Conservation (phyloP, 2,797 vertebrate species). For the Chelon labrosus region DNA sequence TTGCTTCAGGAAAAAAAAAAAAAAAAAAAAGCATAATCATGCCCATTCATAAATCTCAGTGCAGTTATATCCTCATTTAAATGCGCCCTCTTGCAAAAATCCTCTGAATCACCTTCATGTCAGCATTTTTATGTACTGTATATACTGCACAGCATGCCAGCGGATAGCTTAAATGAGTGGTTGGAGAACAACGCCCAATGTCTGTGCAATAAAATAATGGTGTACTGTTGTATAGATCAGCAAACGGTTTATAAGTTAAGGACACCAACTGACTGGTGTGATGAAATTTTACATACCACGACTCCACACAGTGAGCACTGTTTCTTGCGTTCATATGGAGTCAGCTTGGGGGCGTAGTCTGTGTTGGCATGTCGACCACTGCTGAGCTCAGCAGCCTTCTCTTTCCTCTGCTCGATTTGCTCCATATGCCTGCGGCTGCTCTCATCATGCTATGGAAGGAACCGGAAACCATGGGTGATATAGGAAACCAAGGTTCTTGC, state of each 20-base stretch:
- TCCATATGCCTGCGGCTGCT: conserved; percentile 99
- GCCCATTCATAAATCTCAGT: conserved; percentile 71
- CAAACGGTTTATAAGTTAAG: too few relatives aligned
- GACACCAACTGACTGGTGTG: neutral
- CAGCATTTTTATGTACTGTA: conserved; percentile 45
- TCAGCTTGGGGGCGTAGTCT: conserved; percentile 97
- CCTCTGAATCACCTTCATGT: conserved; percentile 70
- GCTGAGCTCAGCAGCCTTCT: conserved; percentile 97
- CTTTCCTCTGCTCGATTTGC: conserved; percentile 98
- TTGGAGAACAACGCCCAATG: neutral
- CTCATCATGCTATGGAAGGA: conserved; percentile 91
- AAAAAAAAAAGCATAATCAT: conserved; percentile 54
- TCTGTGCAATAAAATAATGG: neutral
- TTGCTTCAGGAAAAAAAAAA: conserved; percentile 39
- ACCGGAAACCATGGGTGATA: conserved; percentile 32
- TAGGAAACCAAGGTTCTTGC: conserved; percentile 11
- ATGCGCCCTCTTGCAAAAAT: conserved; percentile 67
- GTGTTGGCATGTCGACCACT: conserved; percentile 96
- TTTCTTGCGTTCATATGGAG: conserved; percentile 96
- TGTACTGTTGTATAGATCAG: neutral
- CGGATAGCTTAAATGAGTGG: neutral
- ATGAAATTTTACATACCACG: conserved; percentile 83
- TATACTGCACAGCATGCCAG: neutral
- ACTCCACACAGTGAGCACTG: conserved; percentile 94
- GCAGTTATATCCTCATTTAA: conserved; percentile 81